Evolutionary conservation across 2,888 invertebrate species (phyloP), one percentile per base, ranked within the genome.

Genomic region (Agriopis leucophaearia): DNA sequence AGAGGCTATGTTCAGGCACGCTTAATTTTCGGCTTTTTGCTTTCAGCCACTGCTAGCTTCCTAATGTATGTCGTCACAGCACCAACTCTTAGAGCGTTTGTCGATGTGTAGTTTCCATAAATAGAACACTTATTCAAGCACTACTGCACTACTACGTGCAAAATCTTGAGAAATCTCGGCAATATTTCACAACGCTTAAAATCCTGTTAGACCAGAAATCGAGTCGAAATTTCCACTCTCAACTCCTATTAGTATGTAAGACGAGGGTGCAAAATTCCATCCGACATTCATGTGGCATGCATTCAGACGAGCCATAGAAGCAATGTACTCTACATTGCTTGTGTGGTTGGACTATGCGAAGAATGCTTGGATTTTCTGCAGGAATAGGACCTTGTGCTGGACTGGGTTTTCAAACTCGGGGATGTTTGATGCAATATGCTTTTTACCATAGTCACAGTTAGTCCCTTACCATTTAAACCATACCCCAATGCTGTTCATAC

Each of bases 201-300:
- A 47, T 16, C n/a, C 16, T 48, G 3, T 55, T 54, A 42, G 1
- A 47, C 38, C 36, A 54, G 27, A 36, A 36, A 61, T 45, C 36
- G 44, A 13, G 13, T 57, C 35, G 35, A 52, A 66, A 61, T 56
- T 56, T 62, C 57, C 61, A 56, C 48, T 59, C 58, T 44, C 36
- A 16, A 13, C 9, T 48, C 50, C 40, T 16, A 66, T 70, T 60
- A 66, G 60, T 64, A 70, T 70, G 69, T 66, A 64, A 60, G 50
- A 70, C 63, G 44, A 42, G 61, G 15, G 58, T 45, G 54, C 55
- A 45, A 59, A 52, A 66, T 70, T 51, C 62, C 55, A 52, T 48
- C 16, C 42, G 15, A 50, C 40, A 50, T 38, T 59, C 38, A 50
- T 59, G 64, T 36, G 62, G 54, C 48, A 51, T 70, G 70, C 70